Percentiles rank a stretch among this genome's conserved stretches.
phyloP scores from a whole-genome alignment of 2,888 invertebrate genomes.

The Thumatha senex region DNA sequence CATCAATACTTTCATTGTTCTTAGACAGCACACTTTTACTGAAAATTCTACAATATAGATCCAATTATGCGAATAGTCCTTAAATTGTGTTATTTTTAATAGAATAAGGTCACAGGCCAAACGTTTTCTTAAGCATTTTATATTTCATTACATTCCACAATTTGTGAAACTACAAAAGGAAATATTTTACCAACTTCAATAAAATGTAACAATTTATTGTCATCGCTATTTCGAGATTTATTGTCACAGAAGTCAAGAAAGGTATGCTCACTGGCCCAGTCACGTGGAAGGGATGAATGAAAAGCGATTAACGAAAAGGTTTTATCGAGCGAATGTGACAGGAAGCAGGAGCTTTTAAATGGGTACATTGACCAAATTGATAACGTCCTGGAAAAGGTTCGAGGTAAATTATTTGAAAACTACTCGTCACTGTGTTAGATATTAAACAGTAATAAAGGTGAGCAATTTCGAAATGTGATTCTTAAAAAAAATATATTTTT shows the following conservation, averaged over 20 bases:
- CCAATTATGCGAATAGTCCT: no score
- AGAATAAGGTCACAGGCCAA: no score
- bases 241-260: conserved; percentile 5
- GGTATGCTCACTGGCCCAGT: conserved; percentile 7
- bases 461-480: no score
- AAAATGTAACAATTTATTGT: conserved; percentile 3
- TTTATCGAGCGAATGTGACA: conserved; percentile 15
- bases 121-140: no score
- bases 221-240: background rate
- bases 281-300: conserved; percentile 13
- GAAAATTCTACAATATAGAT: no score
- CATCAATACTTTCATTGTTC: no score
- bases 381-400: conserved; percentile 6
- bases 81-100: no score
- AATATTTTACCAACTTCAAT: background rate
- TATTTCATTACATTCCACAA: no score
- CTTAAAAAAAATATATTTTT: no score
- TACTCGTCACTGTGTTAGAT: background rate
- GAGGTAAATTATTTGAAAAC: background rate
- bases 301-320: conserved; percentile 17
- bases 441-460: background rate
- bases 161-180: background rate
- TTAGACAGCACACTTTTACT: no score
- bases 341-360: conserved; percentile 9
- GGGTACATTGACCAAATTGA: conserved; percentile 9